Evolutionary conservation across 2,888 invertebrate genomes (phyloP).

Genomic region (Branchipolynoe longqiensis): DNA sequence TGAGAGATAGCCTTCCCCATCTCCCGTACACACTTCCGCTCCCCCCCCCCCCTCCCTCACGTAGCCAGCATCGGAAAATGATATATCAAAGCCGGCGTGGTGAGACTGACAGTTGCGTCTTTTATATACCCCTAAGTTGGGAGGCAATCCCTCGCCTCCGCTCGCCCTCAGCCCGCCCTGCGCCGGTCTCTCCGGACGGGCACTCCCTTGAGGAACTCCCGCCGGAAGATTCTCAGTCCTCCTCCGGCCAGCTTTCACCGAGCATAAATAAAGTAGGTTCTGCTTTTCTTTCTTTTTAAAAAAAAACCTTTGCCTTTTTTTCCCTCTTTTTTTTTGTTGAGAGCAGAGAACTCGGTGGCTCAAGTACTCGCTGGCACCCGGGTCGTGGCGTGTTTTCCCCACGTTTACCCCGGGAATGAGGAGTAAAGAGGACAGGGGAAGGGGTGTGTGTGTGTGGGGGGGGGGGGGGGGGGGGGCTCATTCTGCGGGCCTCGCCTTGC

Average conservation of each 20-base stretch:
- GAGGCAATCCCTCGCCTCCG: neutral
- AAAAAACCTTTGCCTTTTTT: too few relatives aligned
- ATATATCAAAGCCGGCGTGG: neutral
- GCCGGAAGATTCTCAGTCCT: constrained; percentile 24
- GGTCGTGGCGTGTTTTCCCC: too few relatives aligned
- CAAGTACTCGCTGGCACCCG: constrained; percentile 5
- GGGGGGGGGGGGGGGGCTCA: neutral
- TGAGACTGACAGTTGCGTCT: constrained; percentile 22
- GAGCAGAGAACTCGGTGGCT: neutral
- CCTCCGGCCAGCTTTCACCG: constrained; percentile 30
- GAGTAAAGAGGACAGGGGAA: too few relatives aligned
- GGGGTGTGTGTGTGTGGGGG: too few relatives aligned
- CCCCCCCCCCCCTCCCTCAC: neutral
- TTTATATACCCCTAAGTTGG: constrained; percentile 13
- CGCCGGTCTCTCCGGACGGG: neutral
- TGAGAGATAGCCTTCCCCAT: too few relatives aligned
- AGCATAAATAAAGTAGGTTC: constrained; percentile 43
- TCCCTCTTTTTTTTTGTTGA: neutral
- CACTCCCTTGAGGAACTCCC: constrained; percentile 16
- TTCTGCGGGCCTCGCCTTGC: neutral
- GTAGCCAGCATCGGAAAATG: constrained; percentile 22
- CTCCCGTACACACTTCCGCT: too few relatives aligned
- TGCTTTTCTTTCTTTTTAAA: too few relatives aligned
- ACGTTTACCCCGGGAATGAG: too few relatives aligned
- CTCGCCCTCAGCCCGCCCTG: neutral